A percentile compares a stretch with the other conserved stretches of the same genome.
Conservation (phyloP, 2,113 vertebrate species). For the Daboia siamensis region DNA sequence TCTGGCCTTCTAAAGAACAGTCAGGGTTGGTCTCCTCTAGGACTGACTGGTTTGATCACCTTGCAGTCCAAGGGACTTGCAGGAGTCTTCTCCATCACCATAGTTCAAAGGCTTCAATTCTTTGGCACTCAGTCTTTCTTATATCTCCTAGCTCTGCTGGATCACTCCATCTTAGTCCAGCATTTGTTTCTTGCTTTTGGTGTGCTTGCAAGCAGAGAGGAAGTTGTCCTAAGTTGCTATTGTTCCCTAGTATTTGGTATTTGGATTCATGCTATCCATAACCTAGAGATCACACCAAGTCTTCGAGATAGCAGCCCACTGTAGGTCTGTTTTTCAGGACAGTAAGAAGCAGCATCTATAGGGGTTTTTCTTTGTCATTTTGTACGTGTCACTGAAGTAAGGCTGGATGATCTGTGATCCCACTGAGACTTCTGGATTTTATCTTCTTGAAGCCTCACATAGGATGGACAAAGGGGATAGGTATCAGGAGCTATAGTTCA, state of each 20-base stretch:
- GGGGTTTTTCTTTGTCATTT: background rate
- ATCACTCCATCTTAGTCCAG: background rate
- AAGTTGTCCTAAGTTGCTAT: background rate
- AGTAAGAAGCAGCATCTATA: background rate
- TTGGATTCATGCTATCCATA: background rate
- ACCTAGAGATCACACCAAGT: background rate
- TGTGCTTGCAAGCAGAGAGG: background rate
- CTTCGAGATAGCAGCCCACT: background rate
- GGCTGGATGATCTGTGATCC: background rate
- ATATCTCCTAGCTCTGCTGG: background rate
- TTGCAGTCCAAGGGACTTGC: no score
- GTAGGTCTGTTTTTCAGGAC: background rate
- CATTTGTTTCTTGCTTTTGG: background rate
- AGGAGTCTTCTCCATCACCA: no score
- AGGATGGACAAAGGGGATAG: background rate
- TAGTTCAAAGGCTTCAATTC: no score
- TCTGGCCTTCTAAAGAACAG: no score
- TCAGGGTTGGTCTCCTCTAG: no score
- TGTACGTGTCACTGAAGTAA: background rate
- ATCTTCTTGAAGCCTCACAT: background rate
- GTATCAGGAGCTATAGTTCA: background rate
- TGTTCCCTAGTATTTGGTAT: background rate
- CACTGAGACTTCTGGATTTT: background rate
- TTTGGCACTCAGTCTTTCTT: no score
- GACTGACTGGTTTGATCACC: no score